Evolutionary conservation across 2,797 vertebrate species (phyloP).

Genomic region (Sebastes cheni): DNA sequence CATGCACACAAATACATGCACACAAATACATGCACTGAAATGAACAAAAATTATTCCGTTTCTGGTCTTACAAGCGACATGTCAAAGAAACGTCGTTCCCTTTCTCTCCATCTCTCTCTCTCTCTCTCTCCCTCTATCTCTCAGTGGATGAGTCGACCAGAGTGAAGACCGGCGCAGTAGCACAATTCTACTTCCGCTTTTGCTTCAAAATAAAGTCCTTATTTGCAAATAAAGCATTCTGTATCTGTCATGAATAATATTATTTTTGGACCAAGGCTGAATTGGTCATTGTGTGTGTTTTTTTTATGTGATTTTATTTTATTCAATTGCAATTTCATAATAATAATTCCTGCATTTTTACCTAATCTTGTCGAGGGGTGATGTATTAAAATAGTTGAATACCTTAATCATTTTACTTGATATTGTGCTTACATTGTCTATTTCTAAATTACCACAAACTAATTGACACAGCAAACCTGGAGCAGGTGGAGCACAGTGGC

Average conservation of each 20-base stretch:
- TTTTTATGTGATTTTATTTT: background rate
- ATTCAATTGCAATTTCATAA: background rate
- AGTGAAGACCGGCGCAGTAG: background rate
- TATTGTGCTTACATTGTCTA: background rate
- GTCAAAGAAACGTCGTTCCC: background rate
- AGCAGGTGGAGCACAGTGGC: background rate
- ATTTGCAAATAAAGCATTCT: background rate
- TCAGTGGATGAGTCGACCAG: background rate
- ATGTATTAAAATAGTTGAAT: too few species aligned
- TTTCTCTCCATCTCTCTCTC: background rate
- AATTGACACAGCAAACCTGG: background rate
- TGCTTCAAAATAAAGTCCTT: constrained; percentile 12
- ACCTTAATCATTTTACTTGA: too few species aligned
- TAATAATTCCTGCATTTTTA: too few species aligned
- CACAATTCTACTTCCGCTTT: background rate
- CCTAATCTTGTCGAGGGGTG: too few species aligned
- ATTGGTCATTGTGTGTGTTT: background rate
- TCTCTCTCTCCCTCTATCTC: background rate
- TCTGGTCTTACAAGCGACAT: background rate
- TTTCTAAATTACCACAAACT: background rate
- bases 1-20: background rate
- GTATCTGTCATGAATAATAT: background rate
- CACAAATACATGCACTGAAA: background rate
- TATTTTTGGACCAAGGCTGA: background rate
- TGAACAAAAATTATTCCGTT: background rate